Evolutionary conservation across 2,888 invertebrate species (phyloP), one percentile per base, ranked within the genome.

Genomic region (Trichopoda pennipes): DNA sequence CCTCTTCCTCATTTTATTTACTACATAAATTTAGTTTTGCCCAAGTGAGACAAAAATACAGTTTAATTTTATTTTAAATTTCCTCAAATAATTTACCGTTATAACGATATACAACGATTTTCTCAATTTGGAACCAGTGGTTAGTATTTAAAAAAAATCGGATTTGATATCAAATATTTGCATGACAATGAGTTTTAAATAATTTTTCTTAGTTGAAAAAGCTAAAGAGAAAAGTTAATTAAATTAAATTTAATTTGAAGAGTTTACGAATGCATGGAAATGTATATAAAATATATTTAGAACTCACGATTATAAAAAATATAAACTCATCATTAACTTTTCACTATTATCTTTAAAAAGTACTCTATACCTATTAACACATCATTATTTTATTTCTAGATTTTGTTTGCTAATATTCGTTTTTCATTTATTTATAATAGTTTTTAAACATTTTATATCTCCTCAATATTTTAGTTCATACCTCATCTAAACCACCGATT

Each of bases 51-150:
- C 86, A 66, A 72, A 73, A 53, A 68, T 32, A 44, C 44, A 69
- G 86, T 87, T 85, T 85, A 85, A 70, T 87, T 85, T 83, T 80
- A 85, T 85, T 87, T 86, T 49, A 85, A 85, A 85, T 68, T 21
- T 38, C 49, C 49, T 42, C 60, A 66, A 70, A 64, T 63, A 66
- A 53, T 44, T 23, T 66, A 58, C 23, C 21, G 49, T 68, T 63
- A 73, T 42, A 60, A 74, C 32, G 58, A 68, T 70, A 72, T 53
- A 72, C 86, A 86, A 84, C 87, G 88, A 86, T 87, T 79, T 86
- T 87, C 87, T 86, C 86, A 89, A 86, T 89, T 88, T 87, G 89
- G 89, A 89, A 85, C 85, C 86, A 87, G 86, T 87, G 89, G 89
- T 89, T 88, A 89, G 89, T 89, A 89, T 87, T 10, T 64, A 58